Conservation (phyloP, 2,797 vertebrate species). For the Falco concolor region DNA sequence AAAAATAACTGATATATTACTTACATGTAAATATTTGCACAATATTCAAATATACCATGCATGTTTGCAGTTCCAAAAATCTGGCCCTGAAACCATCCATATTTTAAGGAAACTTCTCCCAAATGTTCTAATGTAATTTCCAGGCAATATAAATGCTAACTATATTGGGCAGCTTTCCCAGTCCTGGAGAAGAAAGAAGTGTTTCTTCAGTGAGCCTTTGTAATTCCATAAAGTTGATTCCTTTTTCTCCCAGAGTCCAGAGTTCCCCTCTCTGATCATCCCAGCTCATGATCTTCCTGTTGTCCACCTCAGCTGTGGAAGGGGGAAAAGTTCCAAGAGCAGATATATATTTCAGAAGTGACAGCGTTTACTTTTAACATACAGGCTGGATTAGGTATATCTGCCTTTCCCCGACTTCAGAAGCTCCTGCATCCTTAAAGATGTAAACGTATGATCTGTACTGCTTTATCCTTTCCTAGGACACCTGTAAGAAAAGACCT, state of each 20-base stretch:
- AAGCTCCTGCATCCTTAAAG: not conserved
- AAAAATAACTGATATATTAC: not conserved
- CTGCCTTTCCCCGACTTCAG: not conserved
- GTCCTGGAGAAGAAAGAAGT: not conserved
- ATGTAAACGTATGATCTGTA: not conserved
- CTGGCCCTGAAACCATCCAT: not conserved
- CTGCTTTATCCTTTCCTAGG: not conserved
- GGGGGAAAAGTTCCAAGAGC: not conserved
- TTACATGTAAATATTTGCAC: constrained; percentile 35
- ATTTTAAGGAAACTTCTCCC: constrained; percentile 11
- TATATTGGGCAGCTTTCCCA: constrained; percentile 28
- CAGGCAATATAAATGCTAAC: constrained; percentile 30
- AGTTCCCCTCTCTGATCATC: not conserved
- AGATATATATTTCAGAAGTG: not conserved
- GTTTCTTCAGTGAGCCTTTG: not conserved
- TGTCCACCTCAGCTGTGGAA: not conserved
- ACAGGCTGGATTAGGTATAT: not conserved
- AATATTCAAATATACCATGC: not conserved
- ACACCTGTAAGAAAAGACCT: not conserved
- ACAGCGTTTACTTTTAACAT: not conserved
- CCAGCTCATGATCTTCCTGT: not conserved
- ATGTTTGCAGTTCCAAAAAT: not conserved
- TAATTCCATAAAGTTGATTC: not conserved
- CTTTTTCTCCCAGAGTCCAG: not conserved
- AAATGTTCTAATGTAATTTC: constrained; percentile 53